Base-by-base conservation (phyloP, 2,797 vertebrate genomes). In the Pangasius djambal region DNA sequence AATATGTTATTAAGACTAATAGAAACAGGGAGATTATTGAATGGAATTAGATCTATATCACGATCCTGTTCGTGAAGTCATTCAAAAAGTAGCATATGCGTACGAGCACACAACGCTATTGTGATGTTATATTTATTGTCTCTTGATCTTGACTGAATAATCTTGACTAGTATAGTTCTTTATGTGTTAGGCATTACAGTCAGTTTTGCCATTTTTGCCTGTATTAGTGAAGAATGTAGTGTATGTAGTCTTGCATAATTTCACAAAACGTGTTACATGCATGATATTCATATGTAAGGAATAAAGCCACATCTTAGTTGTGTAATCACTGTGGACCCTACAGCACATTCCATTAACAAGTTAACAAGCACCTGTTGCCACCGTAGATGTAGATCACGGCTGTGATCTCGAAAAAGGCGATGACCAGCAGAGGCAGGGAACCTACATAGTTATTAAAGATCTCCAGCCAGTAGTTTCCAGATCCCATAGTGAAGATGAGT, bases 391-490 rank as follows among this genome's bases (percentile, higher is more conserved):
- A 96, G 0, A 50, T 91, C 65, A 98, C 95, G 1, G 94, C 90
- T 0, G 93, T 90, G 65, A 97, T 95, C 94, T 98, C 97, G 63
- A 97, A 95, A 93, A 97, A 97, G 15, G 96, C 96, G 0, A 98
- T 92, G 90, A 97, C 86, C 50, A 98, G 92, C 86, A 98, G 94
- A 91, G 96, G 96, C 85, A 97, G 22, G 0, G 97, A 96, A 0
- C 91, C 95, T 0, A 94, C 95, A 0, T 95, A 97, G 88, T 37
- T 95, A 93, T 97, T 97, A 69, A 98, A 97, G 90, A 97, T 94
- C 90, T 95, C 96, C 16, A 98, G 94, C 97, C 97, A 98, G 92
- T 97, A 98, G 93, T 94, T 97, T 18, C 97, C 97, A 0, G 97
- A 97, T 86, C 94, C 94, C 95, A 97, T 78, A 0, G 96, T 96